A percentile compares a stretch with the other conserved stretches of the same genome.
Conservation (phyloP, 2,113 vertebrate species). For the Pongo pygmaeus region DNA sequence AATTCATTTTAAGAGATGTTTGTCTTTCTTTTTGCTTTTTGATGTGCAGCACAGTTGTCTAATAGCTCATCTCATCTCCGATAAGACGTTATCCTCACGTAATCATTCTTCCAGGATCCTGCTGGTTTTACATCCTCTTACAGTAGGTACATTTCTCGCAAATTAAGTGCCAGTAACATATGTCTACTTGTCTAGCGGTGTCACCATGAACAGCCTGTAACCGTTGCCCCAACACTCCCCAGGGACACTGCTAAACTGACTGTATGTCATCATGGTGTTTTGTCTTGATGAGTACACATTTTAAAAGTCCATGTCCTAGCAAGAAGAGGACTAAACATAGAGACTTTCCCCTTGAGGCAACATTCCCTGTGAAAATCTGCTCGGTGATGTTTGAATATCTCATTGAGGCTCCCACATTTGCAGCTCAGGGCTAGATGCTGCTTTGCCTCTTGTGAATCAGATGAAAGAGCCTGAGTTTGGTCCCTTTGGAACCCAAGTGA, state of each 20-base stretch:
- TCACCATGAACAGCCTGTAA: background rate
- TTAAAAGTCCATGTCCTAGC: background rate
- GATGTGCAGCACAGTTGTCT: background rate
- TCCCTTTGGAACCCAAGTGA: background rate
- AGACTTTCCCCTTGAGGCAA: rapidly evolving
- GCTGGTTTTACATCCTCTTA: background rate
- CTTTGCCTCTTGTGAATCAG: background rate
- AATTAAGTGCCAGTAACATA: conserved; percentile 26
- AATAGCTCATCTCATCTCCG: background rate
- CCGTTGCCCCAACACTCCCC: background rate
- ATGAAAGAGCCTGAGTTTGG: background rate
- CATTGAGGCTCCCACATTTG: background rate
- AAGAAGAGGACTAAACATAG: background rate
- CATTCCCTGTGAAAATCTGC: background rate
- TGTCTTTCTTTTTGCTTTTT: background rate
- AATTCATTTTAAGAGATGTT: background rate
- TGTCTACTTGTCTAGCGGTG: background rate
- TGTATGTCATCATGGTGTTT: background rate
- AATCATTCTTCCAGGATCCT: background rate
- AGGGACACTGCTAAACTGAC: background rate
- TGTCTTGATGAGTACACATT: background rate
- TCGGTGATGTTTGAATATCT: background rate
- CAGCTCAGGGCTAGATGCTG: background rate
- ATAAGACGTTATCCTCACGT: background rate
- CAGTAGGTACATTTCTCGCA: background rate